Base-by-base conservation (phyloP, 2,888 invertebrate genomes). In the Metallyticus violacea region DNA sequence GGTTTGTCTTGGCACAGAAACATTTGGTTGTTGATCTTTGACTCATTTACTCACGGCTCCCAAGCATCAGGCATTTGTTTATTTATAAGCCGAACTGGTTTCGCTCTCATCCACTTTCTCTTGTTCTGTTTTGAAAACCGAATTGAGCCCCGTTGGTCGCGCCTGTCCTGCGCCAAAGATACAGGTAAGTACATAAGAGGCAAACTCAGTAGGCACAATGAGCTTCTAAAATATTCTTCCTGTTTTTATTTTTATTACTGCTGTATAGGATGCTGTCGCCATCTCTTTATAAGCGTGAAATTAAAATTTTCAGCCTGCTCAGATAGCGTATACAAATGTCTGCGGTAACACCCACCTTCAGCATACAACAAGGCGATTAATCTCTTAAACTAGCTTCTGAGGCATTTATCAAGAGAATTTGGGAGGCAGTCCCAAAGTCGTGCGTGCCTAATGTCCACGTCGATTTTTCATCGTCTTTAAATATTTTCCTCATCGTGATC, bases 1-100 rank as follows among this genome's bases (percentile, higher is more conserved):
- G 82, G 26, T 82, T 76, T 82, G 82, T 26, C 40, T 76, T 82
- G 82, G 82, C 82, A 82, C 26, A 25, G 30, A 82, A 82, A 82
- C 81, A 29, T 62, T 76, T 82, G 40, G 26, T 82, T 82, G 15
- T 76, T 76, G 82, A 62, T 27, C 76, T 26, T 82, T 82, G 76
- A 76, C 76, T 82, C 82, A 62, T 76, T 25, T 76, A 26, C 82
- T 62, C 15, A 40, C 76, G 26, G 62, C 82, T 62, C 15, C 82
- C 76, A 76, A 76, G 26, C 26, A 9, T 26, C 26, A 82, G 15
- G 26, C 27, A 82, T 82, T 82, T 82, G 82, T 82, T 82, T 82
- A 82, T 82, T 82, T 82, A 76, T 76, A 82, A 82, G 40, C 76
- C n/a, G 40, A 62, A 62, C 40, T 62, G 40, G 40, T 62, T 62